Base-by-base conservation (phyloP, 2,888 invertebrate genomes). In the Andrena bucephala region DNA sequence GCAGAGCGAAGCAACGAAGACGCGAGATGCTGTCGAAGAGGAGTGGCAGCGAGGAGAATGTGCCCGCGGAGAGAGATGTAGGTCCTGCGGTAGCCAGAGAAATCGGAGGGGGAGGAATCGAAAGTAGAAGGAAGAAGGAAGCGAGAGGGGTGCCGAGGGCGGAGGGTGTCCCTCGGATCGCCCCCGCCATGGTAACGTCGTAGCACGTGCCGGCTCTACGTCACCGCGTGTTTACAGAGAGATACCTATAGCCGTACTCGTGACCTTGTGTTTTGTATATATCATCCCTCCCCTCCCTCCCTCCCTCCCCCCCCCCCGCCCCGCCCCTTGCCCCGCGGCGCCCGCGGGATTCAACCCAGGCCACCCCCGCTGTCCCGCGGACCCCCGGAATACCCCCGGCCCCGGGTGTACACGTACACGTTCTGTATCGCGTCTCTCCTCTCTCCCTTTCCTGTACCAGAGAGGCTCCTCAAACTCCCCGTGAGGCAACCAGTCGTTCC, bases 401-500 rank as follows among this genome's bases (percentile, higher is more conserved):
- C 77, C 81, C 75, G 68, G 67, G 54, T 68, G 52, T 75, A 5
- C 42, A 16, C 0, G 42, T 42, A 42, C 16, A 42, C 42, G 42
- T 5, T 5, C 52, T 33, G 52, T 20, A 69, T 69, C 69, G 69
- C 59, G 52, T 31, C 81, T 77, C 80, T 82, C 81, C 83, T 81
- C 83, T 84, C 85, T 81, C 82, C 81, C 69, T 71, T 63, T 31
- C 31, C 33, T 42, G 57, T 70, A 65, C 54, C 59, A 67, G 76
- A 76, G 77, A 71, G 57, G 73, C 74, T 83, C 87, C 77, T 85
- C 94, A 94, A 80, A 94, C 95, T 85, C 78, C 79, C 79, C 84
- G 74, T 80, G 77, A 80, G 85, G 82, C 91, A 95, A 94, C 70
- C 95, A 95, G 93, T 94, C 95, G 93, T 95, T 95, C 92, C 95